Evolutionary conservation across 2,888 invertebrate species (phyloP).

Genomic region (Mesoligia furuncula): DNA sequence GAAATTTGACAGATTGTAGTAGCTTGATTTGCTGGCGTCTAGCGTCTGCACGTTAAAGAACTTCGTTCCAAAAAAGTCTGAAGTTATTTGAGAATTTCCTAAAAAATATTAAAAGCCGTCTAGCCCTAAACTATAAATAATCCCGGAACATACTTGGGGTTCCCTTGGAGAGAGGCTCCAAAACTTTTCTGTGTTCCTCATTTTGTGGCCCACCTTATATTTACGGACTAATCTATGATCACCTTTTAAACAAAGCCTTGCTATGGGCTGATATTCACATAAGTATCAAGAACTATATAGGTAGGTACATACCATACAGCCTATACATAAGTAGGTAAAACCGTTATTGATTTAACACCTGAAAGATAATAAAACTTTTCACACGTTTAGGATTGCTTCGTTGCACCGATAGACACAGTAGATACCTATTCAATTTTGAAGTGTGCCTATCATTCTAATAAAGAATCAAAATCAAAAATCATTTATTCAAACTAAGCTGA

Average conservation of each 20-base stretch:
- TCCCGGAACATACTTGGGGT: neutral
- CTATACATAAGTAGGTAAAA: neutral
- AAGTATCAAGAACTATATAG: neutral
- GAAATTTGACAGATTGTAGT: too few relatives aligned
- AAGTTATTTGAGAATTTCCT: neutral
- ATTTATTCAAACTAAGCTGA: too few relatives aligned
- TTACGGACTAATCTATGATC: neutral
- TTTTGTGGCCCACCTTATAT: neutral
- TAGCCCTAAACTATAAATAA: neutral
- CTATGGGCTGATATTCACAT: neutral
- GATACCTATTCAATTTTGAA: neutral
- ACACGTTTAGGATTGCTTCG: neutral
- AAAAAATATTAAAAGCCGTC: neutral
- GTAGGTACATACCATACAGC: neutral
- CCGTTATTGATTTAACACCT: neutral
- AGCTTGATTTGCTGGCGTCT: too few relatives aligned
- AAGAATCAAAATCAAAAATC: neutral
- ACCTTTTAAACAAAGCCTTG: neutral
- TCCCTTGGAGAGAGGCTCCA: neutral
- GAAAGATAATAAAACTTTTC: neutral
- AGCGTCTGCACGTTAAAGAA: neutral
- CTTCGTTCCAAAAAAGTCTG: neutral
- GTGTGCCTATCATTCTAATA: neutral
- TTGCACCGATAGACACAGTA: too few relatives aligned
- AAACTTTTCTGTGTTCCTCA: neutral